These are phyloP conservation scores for Austrofundulus limnaeus DNA, from an alignment of 2,113 vertebrate genomes.

Conservation along the genomic window DNA sequence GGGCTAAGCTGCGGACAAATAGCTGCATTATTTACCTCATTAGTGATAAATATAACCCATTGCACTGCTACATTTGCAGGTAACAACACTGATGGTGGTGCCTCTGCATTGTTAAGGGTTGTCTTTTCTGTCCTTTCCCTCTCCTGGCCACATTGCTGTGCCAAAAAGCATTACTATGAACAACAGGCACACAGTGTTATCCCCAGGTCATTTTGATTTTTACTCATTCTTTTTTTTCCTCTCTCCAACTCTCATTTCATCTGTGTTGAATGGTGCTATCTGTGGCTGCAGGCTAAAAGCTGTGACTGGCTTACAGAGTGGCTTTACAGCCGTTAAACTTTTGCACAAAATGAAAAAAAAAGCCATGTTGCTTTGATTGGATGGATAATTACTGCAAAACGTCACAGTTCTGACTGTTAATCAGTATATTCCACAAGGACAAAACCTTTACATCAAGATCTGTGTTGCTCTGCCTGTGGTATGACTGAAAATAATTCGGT, in stretches of 20 bases:
- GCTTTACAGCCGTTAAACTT: constrained; percentile 26
- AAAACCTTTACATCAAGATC: constrained; percentile 20
- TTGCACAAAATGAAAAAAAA: constrained; percentile 53
- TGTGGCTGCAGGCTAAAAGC: constrained; percentile 60
- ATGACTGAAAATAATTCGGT: constrained; percentile 52
- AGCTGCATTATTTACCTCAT: constrained; percentile 66
- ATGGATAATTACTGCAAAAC: constrained; percentile 40
- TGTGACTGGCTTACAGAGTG: constrained; percentile 42
- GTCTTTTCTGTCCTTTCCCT: constrained; percentile 23
- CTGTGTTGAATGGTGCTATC: constrained; percentile 61
- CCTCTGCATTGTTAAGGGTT: constrained; percentile 17
- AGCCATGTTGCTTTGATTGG: constrained; percentile 50
- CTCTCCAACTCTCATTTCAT: constrained; percentile 64
- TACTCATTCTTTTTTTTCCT: constrained; percentile 27
- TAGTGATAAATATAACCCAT: constrained; percentile 62
- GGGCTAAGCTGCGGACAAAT: constrained; percentile 54
- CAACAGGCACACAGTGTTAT: constrained; percentile 58
- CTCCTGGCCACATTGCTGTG: constrained; percentile 32
- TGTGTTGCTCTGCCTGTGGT: constrained; percentile 16
- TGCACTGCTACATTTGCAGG: constrained; percentile 50
- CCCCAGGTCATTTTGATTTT: constrained; percentile 69
- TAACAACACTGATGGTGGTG: constrained; percentile 50
- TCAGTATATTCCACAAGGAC: constrained; percentile 41
- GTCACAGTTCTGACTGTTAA: constrained; percentile 35
- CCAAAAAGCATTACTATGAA: constrained; percentile 57